These are phyloP conservation scores for Macroteleia sp. DNA, from an alignment of 2,888 invertebrate genomes.

Conservation along the genomic window DNA sequence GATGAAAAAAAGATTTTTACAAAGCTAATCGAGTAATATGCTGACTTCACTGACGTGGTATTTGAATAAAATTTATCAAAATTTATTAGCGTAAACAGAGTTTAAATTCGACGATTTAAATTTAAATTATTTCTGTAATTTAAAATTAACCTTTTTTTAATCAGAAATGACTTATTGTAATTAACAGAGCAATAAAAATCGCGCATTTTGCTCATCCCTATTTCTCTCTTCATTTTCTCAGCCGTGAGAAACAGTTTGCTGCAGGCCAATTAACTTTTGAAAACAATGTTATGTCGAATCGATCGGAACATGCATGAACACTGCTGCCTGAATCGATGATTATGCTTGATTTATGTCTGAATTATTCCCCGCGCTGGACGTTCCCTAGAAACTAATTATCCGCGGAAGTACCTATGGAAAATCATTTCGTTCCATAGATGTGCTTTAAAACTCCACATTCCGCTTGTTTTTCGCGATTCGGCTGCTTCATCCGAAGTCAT, in stretches of 20 bases:
- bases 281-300: constrained; percentile 55
- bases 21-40: no score
- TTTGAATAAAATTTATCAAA: no score
- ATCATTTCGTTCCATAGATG: constrained; percentile 56
- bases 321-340: constrained; percentile 44
- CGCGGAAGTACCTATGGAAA: constrained; percentile 46
- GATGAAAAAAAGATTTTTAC: no score
- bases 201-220: no score
- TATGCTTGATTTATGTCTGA: constrained; percentile 56
- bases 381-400: constrained; percentile 51
- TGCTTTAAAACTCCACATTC: constrained; percentile 48
- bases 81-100: no score
- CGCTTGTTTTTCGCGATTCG: constrained; percentile 75
- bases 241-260: constrained; percentile 27
- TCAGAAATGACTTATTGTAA: no score
- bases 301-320: constrained; percentile 43
- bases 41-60: no score
- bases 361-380: constrained; percentile 35
- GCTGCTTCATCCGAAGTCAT: constrained; percentile 71
- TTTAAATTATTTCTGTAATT: no score
- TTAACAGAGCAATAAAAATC: no score
- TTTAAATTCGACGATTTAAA: no score
- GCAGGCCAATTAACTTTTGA: constrained; percentile 16
- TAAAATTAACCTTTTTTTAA: no score
- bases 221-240: no score